phyloP scores from a whole-genome alignment of 2,888 invertebrate genomes.

The Pimpla rufipes region DNA sequence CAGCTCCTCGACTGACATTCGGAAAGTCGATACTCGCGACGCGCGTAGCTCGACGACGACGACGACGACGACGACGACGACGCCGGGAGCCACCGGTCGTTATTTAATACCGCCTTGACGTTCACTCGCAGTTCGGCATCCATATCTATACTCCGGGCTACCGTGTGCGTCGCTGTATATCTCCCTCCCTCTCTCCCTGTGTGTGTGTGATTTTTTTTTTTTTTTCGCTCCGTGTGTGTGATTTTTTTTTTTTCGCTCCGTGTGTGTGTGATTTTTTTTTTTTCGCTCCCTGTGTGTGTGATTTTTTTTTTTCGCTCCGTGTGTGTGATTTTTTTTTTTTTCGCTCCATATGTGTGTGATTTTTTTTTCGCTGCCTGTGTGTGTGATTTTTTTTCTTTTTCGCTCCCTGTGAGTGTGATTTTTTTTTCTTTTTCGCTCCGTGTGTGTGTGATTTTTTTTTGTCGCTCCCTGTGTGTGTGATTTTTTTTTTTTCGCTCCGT shows the following conservation, averaged over 20 bases:
- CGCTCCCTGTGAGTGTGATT: no score
- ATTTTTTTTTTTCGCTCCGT: no score
- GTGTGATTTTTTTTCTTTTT: not conserved
- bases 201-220: not conserved
- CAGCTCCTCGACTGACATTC: constrained; percentile 39
- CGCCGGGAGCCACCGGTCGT: constrained; percentile 55
- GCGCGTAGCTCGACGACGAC: constrained; percentile 39
- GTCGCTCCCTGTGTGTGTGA: no score
- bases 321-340: no score
- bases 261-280: no score
- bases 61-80: not conserved
- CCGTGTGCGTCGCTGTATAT: not conserved
- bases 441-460: no score
- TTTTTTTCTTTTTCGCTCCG: no score
- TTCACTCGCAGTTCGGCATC: constrained; percentile 58
- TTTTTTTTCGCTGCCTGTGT: no score
- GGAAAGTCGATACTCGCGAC: constrained; percentile 66
- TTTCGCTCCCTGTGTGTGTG: no score
- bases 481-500: no score
- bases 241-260: no score
- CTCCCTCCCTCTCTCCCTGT: not conserved
- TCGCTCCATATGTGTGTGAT: not conserved
- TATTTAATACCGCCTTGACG: constrained; percentile 67
- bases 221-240: no score
- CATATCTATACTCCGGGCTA: constrained; percentile 34